Percentiles rank a stretch among this genome's conserved stretches.
Evolutionary conservation across 2,797 vertebrate species (phyloP).

Genomic region (Philypnodon macrostomus): DNA sequence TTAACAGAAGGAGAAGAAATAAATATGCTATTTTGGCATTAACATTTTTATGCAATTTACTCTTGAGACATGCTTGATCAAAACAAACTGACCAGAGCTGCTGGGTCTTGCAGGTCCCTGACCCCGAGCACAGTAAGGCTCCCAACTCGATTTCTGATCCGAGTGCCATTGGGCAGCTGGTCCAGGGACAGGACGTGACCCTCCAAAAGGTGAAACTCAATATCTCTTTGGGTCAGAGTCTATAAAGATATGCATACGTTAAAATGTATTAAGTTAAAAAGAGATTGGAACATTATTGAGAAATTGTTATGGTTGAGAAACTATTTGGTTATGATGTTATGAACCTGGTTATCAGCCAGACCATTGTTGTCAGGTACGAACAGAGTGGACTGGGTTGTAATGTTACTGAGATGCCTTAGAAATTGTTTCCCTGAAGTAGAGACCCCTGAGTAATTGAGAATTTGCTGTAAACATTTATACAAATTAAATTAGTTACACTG

Average conservation of each 20-base stretch:
- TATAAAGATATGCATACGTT: slow-evolving; percentile 40
- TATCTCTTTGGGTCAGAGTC: slow-evolving; percentile 85
- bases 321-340: too few species aligned
- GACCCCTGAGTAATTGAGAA: slow-evolving; percentile 81
- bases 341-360: slow-evolving; percentile 84
- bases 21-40: too few species aligned
- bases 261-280: too few species aligned
- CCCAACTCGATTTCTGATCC: slow-evolving; percentile 80
- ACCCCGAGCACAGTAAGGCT: slow-evolving; percentile 76
- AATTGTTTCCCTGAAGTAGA: slow-evolving; percentile 79
- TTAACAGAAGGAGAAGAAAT: too few species aligned
- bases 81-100: slow-evolving; percentile 54
- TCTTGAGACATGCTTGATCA: too few species aligned
- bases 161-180: slow-evolving; percentile 82
- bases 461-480: slow-evolving; percentile 77
- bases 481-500: background rate
- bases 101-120: slow-evolving; percentile 62
- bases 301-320: too few species aligned
- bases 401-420: slow-evolving; percentile 77
- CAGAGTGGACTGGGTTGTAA: slow-evolving; percentile 78
- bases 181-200: slow-evolving; percentile 70
- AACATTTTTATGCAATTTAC: too few species aligned
- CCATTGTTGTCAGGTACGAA: slow-evolving; percentile 86
- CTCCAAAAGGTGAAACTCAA: slow-evolving; percentile 86
- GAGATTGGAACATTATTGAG: too few species aligned